phyloP scores from a whole-genome alignment of 2,888 invertebrate species.

The Furcula furcula region DNA sequence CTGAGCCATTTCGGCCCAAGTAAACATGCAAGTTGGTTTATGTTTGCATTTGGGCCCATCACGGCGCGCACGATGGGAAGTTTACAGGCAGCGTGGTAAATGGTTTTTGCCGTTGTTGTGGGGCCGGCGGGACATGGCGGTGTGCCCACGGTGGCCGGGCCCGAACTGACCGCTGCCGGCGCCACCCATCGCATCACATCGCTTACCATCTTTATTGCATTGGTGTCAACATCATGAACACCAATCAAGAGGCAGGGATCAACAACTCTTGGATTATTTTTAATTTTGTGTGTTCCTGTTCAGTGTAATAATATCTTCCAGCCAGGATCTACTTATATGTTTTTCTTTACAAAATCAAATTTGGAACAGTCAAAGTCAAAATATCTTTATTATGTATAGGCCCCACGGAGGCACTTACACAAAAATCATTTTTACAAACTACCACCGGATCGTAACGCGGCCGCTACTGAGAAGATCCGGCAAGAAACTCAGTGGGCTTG shows the following conservation, averaged over 20 bases:
- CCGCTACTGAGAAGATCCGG: no score
- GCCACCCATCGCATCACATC: constrained; percentile 44
- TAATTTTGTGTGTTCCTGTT: no score
- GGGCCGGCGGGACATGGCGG: constrained; percentile 46
- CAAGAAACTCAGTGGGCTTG: no score
- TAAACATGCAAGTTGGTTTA: constrained; percentile 54
- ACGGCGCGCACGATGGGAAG: constrained; percentile 42
- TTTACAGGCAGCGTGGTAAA: constrained; percentile 28
- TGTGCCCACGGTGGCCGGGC: constrained; percentile 39
- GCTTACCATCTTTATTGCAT: constrained; percentile 52
- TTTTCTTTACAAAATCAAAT: no score
- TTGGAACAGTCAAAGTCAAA: no score
- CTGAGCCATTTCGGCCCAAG: constrained; percentile 68
- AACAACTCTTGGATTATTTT: constrained; percentile 26
- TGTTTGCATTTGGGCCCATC: constrained; percentile 68
- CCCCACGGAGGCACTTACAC: no score
- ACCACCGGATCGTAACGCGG: no score
- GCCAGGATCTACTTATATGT: no score
- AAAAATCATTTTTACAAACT: no score
- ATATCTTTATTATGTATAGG: no score
- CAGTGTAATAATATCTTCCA: no score
- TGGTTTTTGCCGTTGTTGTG: constrained; percentile 36
- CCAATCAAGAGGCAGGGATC: constrained; percentile 51
- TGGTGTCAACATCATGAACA: constrained; percentile 72
- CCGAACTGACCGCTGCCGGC: constrained; percentile 40